These are phyloP conservation scores for Venustaconcha ellipsiformis DNA, from an alignment of 1,140 invertebrate genomes.

Conservation along the genomic window DNA sequence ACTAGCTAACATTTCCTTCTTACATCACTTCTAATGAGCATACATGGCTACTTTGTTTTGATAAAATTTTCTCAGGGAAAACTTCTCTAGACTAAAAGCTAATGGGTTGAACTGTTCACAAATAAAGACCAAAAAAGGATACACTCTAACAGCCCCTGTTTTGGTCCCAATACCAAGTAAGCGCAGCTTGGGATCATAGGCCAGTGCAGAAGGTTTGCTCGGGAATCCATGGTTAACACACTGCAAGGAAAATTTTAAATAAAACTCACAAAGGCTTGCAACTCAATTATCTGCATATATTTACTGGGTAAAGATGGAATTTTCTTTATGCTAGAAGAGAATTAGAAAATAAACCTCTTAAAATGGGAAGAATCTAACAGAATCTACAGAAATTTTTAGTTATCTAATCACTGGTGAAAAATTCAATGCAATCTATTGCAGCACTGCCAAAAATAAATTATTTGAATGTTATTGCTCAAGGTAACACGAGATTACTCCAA, in stretches of 20 bases:
- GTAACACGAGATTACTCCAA: too few species aligned
- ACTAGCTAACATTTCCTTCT: too few species aligned
- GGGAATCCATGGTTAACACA: constrained; percentile 97
- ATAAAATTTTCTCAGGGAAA: too few species aligned
- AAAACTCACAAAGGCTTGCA: not conserved
- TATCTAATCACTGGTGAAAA: not conserved
- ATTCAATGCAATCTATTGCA: not conserved
- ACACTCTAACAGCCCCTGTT: constrained; percentile 90
- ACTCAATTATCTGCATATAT: not conserved
- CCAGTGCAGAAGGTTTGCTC: constrained; percentile 76
- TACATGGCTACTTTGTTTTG: too few species aligned
- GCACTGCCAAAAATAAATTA: too few species aligned
- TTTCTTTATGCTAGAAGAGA: not conserved
- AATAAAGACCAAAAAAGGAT: constrained; percentile 65
- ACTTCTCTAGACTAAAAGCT: too few species aligned
- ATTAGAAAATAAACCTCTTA: not conserved
- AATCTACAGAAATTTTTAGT: not conserved
- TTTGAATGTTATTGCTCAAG: too few species aligned
- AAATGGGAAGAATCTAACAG: not conserved
- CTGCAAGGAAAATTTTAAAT: constrained; percentile 74
- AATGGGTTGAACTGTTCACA: too few species aligned
- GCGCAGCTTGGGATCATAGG: constrained; percentile 89
- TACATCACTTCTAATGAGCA: too few species aligned
- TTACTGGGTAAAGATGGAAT: not conserved
- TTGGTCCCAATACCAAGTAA: constrained; percentile 92